phyloP scores from a whole-genome alignment of 2,888 invertebrate species.

The Beris morrisii region DNA sequence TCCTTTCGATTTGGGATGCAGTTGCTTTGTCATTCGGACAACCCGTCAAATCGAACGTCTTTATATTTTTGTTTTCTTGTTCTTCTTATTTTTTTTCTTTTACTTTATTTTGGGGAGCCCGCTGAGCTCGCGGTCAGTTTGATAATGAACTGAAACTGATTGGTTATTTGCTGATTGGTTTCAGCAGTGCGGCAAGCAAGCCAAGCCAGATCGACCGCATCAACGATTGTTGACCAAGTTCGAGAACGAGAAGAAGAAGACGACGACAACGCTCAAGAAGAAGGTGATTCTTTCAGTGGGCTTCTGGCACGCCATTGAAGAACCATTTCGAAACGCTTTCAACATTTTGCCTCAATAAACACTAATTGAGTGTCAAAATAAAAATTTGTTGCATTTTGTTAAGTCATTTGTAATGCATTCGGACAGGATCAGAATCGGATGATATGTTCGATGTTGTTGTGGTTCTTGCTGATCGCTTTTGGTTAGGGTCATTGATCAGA shows the following conservation, averaged over 20 bases:
- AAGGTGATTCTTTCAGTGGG: not conserved
- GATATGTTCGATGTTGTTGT: too few species aligned
- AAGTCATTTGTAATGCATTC: slow-evolving; percentile 19
- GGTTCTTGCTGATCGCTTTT: too few species aligned
- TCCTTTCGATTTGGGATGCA: not conserved
- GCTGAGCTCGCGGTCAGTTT: slow-evolving; percentile 11
- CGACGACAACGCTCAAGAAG: too few species aligned
- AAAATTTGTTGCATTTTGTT: slow-evolving; percentile 25
- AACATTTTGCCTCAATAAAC: slow-evolving; percentile 31
- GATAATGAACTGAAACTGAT: slow-evolving; percentile 26
- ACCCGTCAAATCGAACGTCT: slow-evolving; percentile 24
- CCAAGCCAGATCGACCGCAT: too few species aligned
- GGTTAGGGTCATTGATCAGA: too few species aligned
- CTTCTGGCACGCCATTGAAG: slow-evolving; percentile 5
- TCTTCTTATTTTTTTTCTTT: slow-evolving; percentile 3
- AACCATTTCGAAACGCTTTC: slow-evolving; percentile 21
- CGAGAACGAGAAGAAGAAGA: too few species aligned
- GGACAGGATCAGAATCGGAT: not conserved
- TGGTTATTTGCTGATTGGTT: slow-evolving; percentile 24
- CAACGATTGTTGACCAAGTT: too few species aligned
- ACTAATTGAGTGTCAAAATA: slow-evolving; percentile 32
- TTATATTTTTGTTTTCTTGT: slow-evolving; percentile 15
- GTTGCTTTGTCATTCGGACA: slow-evolving; percentile 26
- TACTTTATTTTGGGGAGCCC: not conserved
- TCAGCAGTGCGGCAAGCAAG: not conserved